Evolutionary conservation across 2,888 invertebrate species (phyloP).

Genomic region (Philonicus albiceps): DNA sequence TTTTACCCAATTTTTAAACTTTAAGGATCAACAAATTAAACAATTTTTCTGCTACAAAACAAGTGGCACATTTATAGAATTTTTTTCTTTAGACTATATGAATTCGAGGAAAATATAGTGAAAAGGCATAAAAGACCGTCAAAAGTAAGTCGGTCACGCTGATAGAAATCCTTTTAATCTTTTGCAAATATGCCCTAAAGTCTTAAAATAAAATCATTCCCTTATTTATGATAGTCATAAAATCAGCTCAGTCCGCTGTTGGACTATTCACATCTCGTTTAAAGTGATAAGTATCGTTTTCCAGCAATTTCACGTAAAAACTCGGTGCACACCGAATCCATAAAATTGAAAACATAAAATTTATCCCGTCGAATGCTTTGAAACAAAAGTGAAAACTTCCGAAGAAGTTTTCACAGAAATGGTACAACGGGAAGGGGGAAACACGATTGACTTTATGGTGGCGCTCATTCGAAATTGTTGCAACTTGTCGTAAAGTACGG

Average conservation of each 20-base stretch:
- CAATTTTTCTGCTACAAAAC: too few species aligned
- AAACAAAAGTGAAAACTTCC: background rate
- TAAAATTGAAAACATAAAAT: background rate
- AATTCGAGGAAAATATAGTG: too few species aligned
- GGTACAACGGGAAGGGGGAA: background rate
- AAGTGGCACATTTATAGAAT: too few species aligned
- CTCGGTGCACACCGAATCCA: background rate
- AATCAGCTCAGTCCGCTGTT: background rate
- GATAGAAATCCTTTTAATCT: background rate
- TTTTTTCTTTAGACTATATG: too few species aligned
- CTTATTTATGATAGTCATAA: background rate
- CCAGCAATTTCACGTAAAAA: background rate
- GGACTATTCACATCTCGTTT: background rate
- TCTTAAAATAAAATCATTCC: background rate
- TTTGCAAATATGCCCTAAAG: background rate
- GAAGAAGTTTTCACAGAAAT: background rate
- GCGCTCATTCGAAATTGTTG: background rate
- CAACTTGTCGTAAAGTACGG: constrained; percentile 2
- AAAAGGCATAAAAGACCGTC: too few species aligned
- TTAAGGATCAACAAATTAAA: too few species aligned
- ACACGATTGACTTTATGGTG: background rate
- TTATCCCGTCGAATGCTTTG: background rate
- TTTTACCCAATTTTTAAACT: too few species aligned
- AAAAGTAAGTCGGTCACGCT: background rate
- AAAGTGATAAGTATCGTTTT: background rate